Percentiles rank a stretch among this genome's conserved stretches.
These are phyloP conservation scores for Cheumatopsyche charites DNA, from an alignment of 1,140 invertebrate species.

Conservation along the genomic window DNA sequence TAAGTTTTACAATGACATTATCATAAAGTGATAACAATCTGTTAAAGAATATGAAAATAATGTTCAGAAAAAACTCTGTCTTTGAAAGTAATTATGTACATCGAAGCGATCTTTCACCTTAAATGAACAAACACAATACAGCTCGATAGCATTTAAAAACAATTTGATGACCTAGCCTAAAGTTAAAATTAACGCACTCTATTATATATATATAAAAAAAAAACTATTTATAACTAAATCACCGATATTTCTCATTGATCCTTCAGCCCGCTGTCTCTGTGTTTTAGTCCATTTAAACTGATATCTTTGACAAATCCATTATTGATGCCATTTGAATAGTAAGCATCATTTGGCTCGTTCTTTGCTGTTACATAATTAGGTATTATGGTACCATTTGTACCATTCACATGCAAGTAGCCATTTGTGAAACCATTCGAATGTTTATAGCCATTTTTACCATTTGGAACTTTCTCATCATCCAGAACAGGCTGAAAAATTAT, in stretches of 20 bases:
- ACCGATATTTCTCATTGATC: conserved; percentile 45
- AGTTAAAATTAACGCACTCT: conserved; percentile 37
- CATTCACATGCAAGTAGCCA: conserved; percentile 42
- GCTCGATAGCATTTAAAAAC: conserved; percentile 13
- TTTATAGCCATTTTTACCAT: conserved; percentile 57
- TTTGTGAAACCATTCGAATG: conserved; percentile 52
- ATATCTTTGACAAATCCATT: conserved; percentile 65
- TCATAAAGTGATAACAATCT: background rate
- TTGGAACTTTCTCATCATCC: conserved; percentile 57
- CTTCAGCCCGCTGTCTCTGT: conserved; percentile 46
- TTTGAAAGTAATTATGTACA: conserved; percentile 1
- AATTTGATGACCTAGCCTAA: conserved; percentile 35
- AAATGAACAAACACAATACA: conserved; percentile 21
- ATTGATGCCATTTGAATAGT: conserved; percentile 70
- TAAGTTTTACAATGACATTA: background rate
- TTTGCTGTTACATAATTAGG: conserved; percentile 63
- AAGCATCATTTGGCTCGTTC: conserved; percentile 67
- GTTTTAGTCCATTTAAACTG: conserved; percentile 42
- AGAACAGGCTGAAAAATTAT: conserved; percentile 58
- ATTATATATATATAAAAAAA: conserved; percentile 26
- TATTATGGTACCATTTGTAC: conserved; percentile 49
- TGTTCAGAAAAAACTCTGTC: background rate
- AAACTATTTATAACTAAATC: conserved; percentile 43
- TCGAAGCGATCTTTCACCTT: conserved; percentile 16
- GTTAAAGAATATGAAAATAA: background rate